These are phyloP conservation scores for Eulemur coronatus DNA, from an alignment of 2,797 vertebrate genomes.

Conservation along the genomic window DNA sequence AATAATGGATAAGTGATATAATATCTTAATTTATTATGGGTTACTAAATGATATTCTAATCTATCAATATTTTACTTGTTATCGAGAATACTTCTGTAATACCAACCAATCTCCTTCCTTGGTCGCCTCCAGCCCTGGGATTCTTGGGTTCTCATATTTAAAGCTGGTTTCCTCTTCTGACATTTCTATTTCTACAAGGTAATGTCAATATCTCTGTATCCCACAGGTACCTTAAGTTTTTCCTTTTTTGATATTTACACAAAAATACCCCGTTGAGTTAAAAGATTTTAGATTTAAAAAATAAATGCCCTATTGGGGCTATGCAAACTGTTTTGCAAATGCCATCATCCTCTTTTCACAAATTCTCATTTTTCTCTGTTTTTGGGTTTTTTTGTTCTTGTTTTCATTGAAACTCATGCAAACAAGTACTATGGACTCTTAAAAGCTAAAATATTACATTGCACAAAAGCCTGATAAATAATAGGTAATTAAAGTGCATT, in stretches of 20 bases:
- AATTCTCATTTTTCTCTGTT: not conserved
- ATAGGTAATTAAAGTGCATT: not conserved
- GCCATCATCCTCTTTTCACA: not conserved
- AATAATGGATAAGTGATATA: not conserved
- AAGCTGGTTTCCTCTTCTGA: not conserved
- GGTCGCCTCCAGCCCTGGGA: not conserved
- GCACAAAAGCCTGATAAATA: not conserved
- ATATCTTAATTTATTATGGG: not conserved
- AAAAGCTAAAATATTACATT: not conserved
- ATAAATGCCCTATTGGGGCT: not conserved
- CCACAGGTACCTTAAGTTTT: not conserved
- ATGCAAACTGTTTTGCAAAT: not conserved
- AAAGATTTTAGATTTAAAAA: not conserved
- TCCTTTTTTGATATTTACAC: not conserved
- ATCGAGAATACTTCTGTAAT: not conserved
- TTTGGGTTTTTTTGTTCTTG: not conserved
- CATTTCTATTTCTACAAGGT: not conserved
- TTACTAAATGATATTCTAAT: not conserved
- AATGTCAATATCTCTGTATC: not conserved
- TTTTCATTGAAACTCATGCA: not conserved
- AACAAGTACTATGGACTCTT: not conserved
- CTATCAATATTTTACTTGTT: not conserved
- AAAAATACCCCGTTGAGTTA: not conserved
- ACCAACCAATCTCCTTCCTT: rapidly evolving
- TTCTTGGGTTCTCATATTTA: not conserved